Conservation (phyloP, 2,113 vertebrate genomes). For the Aegithalos caudatus region DNA sequence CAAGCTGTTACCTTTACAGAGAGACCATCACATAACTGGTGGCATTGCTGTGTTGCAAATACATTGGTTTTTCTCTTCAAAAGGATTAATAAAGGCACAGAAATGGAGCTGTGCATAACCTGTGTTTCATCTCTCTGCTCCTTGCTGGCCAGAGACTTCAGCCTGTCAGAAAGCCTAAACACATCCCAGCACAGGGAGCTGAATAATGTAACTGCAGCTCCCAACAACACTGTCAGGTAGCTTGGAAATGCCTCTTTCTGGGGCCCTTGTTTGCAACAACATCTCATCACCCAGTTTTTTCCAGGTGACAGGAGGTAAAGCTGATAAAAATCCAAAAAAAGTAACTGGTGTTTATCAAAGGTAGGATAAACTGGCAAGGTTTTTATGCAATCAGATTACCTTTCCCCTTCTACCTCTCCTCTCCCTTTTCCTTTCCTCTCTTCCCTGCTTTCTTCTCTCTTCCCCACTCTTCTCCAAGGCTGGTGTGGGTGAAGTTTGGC, state of each 20-base stretch:
- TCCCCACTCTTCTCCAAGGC: background rate
- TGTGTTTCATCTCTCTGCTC: background rate
- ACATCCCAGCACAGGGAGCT: background rate
- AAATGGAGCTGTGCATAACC: background rate
- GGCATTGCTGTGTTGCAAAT: background rate
- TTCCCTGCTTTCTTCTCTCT: background rate
- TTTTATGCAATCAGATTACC: background rate
- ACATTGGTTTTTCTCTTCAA: rapidly evolving
- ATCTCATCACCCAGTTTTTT: background rate
- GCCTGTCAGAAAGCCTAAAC: background rate
- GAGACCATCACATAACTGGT: background rate
- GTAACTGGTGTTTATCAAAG: background rate
- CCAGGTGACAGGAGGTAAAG: background rate
- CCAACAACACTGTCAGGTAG: background rate
- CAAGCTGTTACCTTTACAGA: background rate
- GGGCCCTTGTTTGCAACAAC: background rate
- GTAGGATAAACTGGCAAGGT: background rate
- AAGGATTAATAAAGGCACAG: background rate
- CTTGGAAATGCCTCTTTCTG: background rate
- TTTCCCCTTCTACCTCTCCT: background rate
- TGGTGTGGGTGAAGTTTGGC: background rate
- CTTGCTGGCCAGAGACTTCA: background rate
- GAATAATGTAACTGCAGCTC: background rate
- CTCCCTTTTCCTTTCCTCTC: too few species aligned
- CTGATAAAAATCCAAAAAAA: background rate